A percentile compares a stretch with the other conserved stretches of the same genome.
phyloP scores from a whole-genome alignment of 2,888 invertebrate species.

The Rotaria sp. region DNA sequence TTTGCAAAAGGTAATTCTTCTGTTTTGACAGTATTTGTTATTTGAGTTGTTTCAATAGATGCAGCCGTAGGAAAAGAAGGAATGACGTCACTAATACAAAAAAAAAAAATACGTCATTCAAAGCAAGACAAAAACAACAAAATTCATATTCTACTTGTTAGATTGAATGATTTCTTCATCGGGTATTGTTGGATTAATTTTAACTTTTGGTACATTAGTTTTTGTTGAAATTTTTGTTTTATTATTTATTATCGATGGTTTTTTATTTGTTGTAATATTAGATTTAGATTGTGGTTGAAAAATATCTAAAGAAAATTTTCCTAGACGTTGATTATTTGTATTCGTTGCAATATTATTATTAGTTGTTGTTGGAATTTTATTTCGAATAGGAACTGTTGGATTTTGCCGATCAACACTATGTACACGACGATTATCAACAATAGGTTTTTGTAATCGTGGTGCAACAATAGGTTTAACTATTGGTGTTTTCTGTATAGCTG shows the following conservation, averaged over 20 bases:
- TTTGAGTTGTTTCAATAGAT: neutral
- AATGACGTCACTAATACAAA: neutral
- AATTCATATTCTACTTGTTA: neutral
- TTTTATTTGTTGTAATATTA: neutral
- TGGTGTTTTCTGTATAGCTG: neutral
- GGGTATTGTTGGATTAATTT: neutral
- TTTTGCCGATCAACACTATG: neutral
- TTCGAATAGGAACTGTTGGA: neutral
- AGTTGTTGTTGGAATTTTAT: neutral
- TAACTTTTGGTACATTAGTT: neutral
- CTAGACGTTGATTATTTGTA: neutral
- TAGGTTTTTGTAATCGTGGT: neutral
- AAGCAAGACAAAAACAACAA: neutral
- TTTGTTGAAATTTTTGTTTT: neutral
- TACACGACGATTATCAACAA: neutral
- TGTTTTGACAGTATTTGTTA: neutral
- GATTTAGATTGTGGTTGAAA: constrained; percentile 4
- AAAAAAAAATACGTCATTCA: neutral
- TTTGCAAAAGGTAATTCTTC: neutral
- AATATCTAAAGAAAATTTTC: neutral
- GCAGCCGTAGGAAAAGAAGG: neutral
- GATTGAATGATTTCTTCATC: neutral
- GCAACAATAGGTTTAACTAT: neutral
- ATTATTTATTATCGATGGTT: neutral
- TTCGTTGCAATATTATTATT: neutral